Percentiles rank a stretch among this genome's conserved stretches.
Evolutionary conservation across 2,888 invertebrate genomes (phyloP).

Genomic region (Sphaeridia pumilis): DNA sequence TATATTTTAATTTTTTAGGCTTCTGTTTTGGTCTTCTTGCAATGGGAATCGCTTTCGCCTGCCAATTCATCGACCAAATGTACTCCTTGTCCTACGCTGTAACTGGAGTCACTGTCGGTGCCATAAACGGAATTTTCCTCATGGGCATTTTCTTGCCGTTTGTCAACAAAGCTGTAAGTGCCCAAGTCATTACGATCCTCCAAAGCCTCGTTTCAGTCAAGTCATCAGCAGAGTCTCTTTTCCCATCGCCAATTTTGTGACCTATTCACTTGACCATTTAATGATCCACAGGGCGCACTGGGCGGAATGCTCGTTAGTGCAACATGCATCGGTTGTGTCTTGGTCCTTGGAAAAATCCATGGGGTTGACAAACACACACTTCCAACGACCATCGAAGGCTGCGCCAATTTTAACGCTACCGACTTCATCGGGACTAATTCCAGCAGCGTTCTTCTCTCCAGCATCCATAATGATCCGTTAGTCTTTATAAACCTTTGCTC

Average conservation of each 20-base stretch:
- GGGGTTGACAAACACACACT: neutral
- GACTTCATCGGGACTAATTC: neutral
- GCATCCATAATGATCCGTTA: conserved; percentile 39
- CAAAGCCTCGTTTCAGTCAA: neutral
- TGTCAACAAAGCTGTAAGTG: conserved; percentile 28
- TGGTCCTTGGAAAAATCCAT: conserved; percentile 2
- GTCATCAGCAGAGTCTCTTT: neutral
- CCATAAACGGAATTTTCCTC: conserved; percentile 24
- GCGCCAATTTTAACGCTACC: neutral
- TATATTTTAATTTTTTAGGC: conserved; percentile 1
- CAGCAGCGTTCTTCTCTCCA: conserved; percentile 20
- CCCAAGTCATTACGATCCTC: neutral
- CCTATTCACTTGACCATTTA: neutral
- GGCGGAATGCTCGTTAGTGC: conserved; percentile 17
- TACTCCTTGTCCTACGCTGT: conserved; percentile 10
- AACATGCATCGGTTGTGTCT: neutral
- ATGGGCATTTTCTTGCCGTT: conserved; percentile 32
- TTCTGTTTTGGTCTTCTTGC: conserved; percentile 2
- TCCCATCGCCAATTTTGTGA: neutral
- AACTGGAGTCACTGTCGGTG: conserved; percentile 19
- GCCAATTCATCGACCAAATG: conserved; percentile 24
- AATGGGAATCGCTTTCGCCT: conserved; percentile 23
- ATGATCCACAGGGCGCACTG: conserved; percentile 19
- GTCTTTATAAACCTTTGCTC: neutral
- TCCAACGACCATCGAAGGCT: conserved; percentile 2